Base-by-base conservation (phyloP, 1,140 invertebrate genomes). In the Euschistus heros region DNA sequence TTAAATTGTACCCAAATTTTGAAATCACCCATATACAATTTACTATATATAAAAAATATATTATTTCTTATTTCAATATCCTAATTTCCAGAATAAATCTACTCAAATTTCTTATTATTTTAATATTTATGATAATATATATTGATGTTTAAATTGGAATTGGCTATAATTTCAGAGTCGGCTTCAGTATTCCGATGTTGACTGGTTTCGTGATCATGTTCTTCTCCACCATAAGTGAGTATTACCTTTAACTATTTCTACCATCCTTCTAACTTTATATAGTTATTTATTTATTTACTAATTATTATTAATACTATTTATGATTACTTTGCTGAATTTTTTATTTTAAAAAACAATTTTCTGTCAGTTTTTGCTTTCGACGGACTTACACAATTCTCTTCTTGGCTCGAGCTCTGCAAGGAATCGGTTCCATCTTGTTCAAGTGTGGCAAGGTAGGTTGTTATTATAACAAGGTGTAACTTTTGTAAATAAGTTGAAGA, bases 171-270 rank as follows among this genome's bases (percentile, higher is more conserved):
- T 80, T 61, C 80, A 98, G 97, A 74, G 96, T 99, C 75, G 97
- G 97, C 68, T 99, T 99, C 79, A 98, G 93, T 72, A 86, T 99
- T 57, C 97, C 97, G 20, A 98, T 99, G 94, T 99, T 99, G 74
- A 86, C 89, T 5, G 97, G 97, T 18, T 99, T 99, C 75, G 82
- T 97, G 62, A 94, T 99, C 67, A 97, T 99, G 94, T 99, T 99
- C 75, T 74, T 97, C 17, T 99, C 97, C 0, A 98, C 97, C 0
- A 76, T 99, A 54, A 95, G 92, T 95, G 83, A 89, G 89, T 86
- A 73, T 59, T 68, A 15, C 64, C 8, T 17, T 8, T 10, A 61
- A 57, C 26, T 64, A 37, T 44, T 44, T 22, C n/a, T n/a, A n/a
- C n/a, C n/a, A n/a, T n/a, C n/a, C n/a, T 44, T 63, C 54, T 33